phyloP scores from a whole-genome alignment of 2,888 invertebrate genomes.

The Cremastinae sp. region DNA sequence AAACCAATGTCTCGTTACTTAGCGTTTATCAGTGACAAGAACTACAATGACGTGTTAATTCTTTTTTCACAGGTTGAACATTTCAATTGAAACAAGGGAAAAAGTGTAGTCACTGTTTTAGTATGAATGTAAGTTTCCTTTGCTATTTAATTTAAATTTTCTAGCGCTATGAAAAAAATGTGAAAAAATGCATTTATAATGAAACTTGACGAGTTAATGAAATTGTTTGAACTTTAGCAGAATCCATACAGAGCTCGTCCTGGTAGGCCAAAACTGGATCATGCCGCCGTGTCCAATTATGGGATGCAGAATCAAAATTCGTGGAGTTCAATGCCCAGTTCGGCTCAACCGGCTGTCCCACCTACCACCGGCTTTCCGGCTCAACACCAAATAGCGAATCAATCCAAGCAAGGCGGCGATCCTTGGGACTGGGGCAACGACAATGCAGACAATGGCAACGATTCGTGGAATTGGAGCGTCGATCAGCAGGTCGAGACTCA shows the following conservation, averaged over 20 bases:
- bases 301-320: conserved; percentile 74
- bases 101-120: conserved; percentile 66
- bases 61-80: conserved; percentile 65
- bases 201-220: background rate
- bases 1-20: background rate
- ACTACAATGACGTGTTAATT: background rate
- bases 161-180: background rate
- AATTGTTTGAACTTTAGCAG: conserved; percentile 62
- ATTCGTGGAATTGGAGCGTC: conserved; percentile 78
- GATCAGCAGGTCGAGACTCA: conserved; percentile 74
- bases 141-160: background rate
- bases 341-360: conserved; percentile 63
- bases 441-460: conserved; percentile 73
- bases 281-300: conserved; percentile 68
- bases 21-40: background rate
- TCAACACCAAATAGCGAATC: conserved; percentile 63
- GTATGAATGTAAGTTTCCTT: conserved; percentile 72
- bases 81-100: conserved; percentile 60
- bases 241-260: conserved; percentile 78
- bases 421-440: conserved; percentile 76
- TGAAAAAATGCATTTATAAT: background rate
- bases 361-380: conserved; percentile 63
- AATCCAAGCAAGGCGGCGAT: conserved; percentile 68
- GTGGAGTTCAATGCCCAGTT: conserved; percentile 69
- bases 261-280: conserved; percentile 72